Conservation (phyloP, 1,140 invertebrate species). For the Berghia stephanieae region DNA sequence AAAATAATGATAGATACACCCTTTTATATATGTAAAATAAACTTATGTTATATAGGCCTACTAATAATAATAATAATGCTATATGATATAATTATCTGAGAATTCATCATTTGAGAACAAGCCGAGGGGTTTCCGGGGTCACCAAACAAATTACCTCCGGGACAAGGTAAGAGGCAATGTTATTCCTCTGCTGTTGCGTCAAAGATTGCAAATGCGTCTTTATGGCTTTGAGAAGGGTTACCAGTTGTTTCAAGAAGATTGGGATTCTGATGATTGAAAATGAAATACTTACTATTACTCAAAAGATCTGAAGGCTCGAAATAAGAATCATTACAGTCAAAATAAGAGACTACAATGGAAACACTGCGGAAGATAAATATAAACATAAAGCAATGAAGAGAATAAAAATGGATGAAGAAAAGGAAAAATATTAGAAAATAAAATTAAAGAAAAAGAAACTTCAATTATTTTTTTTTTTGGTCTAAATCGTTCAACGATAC, state of each 20-base stretch:
- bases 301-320: neutral
- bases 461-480: too few species aligned
- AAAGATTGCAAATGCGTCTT: conserved; percentile 72
- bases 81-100: too few species aligned
- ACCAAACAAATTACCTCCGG: conserved; percentile 69
- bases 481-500: too few species aligned
- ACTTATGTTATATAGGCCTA: too few species aligned
- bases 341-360: neutral
- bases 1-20: too few species aligned
- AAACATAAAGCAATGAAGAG: neutral
- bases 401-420: neutral
- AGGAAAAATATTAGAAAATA: neutral
- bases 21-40: too few species aligned
- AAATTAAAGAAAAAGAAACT: neutral
- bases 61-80: too few species aligned
- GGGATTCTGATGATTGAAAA: conserved; percentile 66
- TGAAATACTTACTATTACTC: neutral
- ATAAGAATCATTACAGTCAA: neutral
- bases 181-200: conserved; percentile 70
- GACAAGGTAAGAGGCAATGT: conserved; percentile 74
- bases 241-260: conserved; percentile 73
- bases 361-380: too few species aligned
- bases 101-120: neutral
- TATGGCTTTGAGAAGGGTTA: conserved; percentile 72
- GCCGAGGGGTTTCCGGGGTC: neutral